Percentiles rank a stretch among this genome's conserved stretches.
These are phyloP conservation scores for Drosophila macrospina DNA, from an alignment of 2,888 invertebrate genomes.

Conservation along the genomic window DNA sequence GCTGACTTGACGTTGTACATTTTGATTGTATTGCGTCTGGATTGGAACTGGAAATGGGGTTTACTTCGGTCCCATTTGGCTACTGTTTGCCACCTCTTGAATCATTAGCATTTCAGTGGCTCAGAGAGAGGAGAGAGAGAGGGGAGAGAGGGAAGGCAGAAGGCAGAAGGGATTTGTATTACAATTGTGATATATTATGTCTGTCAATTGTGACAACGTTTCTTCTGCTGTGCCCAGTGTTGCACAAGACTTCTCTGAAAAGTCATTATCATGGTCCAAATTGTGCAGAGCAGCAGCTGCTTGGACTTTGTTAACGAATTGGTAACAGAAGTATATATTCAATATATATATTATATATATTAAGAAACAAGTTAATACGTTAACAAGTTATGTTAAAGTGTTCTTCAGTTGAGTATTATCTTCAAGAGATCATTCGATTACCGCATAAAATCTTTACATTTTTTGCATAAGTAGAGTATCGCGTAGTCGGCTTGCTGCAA, in stretches of 20 bases:
- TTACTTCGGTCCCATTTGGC: slow-evolving; percentile 32
- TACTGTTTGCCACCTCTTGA: slow-evolving; percentile 46
- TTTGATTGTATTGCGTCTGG: slow-evolving; percentile 63
- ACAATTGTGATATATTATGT: slow-evolving; percentile 45
- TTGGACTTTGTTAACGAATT: not conserved
- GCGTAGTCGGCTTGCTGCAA: not conserved
- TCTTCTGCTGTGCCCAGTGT: slow-evolving; percentile 15
- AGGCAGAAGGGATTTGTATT: not conserved
- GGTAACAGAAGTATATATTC: not conserved
- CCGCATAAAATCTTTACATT: not conserved
- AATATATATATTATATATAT: no score
- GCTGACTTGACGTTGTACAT: slow-evolving; percentile 38
- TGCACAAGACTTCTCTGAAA: slow-evolving; percentile 18
- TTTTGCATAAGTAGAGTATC: not conserved
- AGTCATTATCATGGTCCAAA: slow-evolving; percentile 38
- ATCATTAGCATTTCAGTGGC: slow-evolving; percentile 45
- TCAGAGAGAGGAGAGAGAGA: not conserved
- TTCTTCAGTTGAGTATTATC: no score
- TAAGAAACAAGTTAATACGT: no score
- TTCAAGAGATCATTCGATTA: no score
- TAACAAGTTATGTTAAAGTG: no score
- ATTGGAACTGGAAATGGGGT: slow-evolving; percentile 40
- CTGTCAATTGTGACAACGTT: slow-evolving; percentile 50
- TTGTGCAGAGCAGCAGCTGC: slow-evolving; percentile 9
- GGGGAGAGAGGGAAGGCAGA: not conserved